phyloP scores from a whole-genome alignment of 2,113 vertebrate genomes.

The Corydoras maculifer region DNA sequence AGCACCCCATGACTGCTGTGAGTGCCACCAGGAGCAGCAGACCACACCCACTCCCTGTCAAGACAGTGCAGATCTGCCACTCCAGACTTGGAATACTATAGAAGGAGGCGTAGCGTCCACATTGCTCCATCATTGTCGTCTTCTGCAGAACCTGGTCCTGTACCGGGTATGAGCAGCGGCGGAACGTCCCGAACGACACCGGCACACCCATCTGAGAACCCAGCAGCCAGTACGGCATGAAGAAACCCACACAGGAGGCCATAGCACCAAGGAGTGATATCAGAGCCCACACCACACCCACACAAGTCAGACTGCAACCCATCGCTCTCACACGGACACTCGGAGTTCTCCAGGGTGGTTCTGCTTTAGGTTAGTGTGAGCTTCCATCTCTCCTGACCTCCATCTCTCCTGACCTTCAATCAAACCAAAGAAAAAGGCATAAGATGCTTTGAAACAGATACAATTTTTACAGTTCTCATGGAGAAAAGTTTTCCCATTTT shows the following conservation, averaged over 20 bases:
- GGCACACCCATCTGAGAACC: constrained; percentile 91
- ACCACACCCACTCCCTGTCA: constrained; percentile 88
- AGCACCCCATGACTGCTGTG: constrained; percentile 92
- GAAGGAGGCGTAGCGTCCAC: constrained; percentile 95
- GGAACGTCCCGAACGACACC: constrained; percentile 94
- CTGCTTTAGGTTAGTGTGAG: background rate
- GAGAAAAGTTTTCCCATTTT: background rate
- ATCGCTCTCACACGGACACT: constrained; percentile 51
- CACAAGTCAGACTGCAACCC: constrained; percentile 89
- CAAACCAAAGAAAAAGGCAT: background rate
- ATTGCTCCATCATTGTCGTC: constrained; percentile 94
- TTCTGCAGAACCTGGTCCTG: constrained; percentile 81
- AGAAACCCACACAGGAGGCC: constrained; percentile 89
- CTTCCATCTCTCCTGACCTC: background rate
- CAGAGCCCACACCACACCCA: constrained; percentile 81
- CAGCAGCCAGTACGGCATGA: constrained; percentile 98
- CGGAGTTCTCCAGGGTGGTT: too few species aligned
- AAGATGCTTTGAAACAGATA: background rate
- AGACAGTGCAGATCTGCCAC: constrained; percentile 91
- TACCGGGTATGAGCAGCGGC: constrained; percentile 90
- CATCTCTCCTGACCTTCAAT: constrained; percentile 1
- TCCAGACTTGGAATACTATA: constrained; percentile 87
- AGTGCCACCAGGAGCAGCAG: constrained; percentile 92
- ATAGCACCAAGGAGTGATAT: constrained; percentile 84
- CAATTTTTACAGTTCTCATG: background rate